Conservation (phyloP, 2,888 invertebrate species). For the Glaucopsyche alexis region DNA sequence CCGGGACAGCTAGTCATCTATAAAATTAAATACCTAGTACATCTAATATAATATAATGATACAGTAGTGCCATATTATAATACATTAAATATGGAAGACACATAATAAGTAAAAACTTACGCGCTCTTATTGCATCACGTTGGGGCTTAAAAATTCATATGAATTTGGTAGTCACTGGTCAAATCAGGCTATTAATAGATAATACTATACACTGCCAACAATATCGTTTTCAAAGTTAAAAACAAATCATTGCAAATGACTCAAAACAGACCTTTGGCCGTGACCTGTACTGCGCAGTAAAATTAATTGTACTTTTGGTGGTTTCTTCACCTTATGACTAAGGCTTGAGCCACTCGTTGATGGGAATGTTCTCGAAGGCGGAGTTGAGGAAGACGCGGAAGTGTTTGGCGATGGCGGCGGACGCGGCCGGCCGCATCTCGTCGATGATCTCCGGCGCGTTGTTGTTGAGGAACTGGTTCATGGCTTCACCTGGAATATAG, state of each 20-base stretch:
- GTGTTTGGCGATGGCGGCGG: conserved; percentile 84
- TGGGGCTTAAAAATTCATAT: no score
- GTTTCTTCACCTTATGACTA: conserved; percentile 42
- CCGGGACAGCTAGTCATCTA: no score
- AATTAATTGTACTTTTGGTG: background rate
- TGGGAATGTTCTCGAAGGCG: conserved; percentile 85
- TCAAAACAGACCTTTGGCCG: no score
- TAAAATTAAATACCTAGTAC: no score
- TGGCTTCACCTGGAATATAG: conserved; percentile 83
- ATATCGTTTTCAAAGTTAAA: no score
- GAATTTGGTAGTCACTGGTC: no score
- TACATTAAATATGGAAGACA: conserved; percentile 3
- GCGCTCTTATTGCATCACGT: no score
- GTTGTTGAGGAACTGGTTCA: conserved; percentile 91
- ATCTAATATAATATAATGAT: no score
- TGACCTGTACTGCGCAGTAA: background rate
- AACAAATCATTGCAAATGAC: no score
- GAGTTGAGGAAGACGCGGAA: conserved; percentile 86
- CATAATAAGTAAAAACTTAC: background rate
- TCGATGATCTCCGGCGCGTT: conserved; percentile 89
- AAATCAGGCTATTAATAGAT: no score
- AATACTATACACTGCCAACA: no score
- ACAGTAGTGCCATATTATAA: background rate
- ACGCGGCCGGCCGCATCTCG: conserved; percentile 90
- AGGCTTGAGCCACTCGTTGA: conserved; percentile 83